phyloP scores from a whole-genome alignment of 2,113 vertebrate species.

The Phylloscopus whistleri region DNA sequence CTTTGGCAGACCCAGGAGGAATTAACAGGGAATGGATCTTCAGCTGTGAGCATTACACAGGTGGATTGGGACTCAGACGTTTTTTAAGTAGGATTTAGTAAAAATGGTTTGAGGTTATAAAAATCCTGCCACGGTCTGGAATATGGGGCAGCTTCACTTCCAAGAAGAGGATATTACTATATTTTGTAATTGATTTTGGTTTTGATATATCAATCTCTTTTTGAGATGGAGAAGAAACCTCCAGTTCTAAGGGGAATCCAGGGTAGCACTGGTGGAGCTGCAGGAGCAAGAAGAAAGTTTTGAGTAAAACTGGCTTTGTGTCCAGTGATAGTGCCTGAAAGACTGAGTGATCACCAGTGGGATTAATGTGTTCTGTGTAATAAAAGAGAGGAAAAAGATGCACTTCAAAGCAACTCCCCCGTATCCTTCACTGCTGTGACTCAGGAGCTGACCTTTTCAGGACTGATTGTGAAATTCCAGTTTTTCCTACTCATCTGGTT shows the following conservation, averaged over 20 bases:
- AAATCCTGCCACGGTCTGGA: slow-evolving; percentile 45
- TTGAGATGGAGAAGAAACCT: slow-evolving; percentile 67
- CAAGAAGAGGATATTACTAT: slow-evolving; percentile 66
- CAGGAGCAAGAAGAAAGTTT: background rate
- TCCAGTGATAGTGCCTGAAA: slow-evolving; percentile 42
- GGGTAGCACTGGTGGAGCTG: slow-evolving; percentile 50
- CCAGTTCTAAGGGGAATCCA: slow-evolving; percentile 68
- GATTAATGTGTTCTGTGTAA: background rate
- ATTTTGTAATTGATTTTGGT: slow-evolving; percentile 58
- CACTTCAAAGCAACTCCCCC: background rate
- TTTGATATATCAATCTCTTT: slow-evolving; percentile 70
- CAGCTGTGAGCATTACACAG: background rate
- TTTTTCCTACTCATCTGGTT: background rate
- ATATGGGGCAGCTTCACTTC: slow-evolving; percentile 62
- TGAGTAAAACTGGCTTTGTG: background rate
- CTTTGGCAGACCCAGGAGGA: background rate
- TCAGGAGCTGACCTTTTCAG: background rate
- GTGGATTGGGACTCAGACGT: background rate
- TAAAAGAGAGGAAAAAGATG: background rate
- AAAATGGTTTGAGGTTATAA: slow-evolving; percentile 21
- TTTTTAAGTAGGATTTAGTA: slow-evolving; percentile 11
- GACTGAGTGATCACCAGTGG: background rate
- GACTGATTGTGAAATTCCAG: background rate
- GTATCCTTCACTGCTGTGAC: background rate
- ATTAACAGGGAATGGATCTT: background rate